Evolutionary conservation across 2,797 vertebrate genomes (phyloP).

Genomic region (Octomys mimax): DNA sequence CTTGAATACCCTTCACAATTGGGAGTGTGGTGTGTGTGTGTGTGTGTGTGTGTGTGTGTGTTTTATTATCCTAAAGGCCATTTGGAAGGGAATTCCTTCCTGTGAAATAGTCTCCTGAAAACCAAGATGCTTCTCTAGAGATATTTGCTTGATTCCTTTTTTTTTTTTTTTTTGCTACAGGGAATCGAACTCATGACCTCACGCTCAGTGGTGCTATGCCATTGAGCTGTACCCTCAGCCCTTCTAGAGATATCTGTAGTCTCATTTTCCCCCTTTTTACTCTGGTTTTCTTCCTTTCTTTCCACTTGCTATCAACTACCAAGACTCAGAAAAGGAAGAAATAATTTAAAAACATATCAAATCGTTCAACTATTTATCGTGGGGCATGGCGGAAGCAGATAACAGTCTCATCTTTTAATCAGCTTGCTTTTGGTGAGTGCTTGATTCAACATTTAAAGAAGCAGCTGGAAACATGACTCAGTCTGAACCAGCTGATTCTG

Average conservation of each 20-base stretch:
- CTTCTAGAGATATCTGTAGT: neutral
- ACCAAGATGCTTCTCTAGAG: neutral
- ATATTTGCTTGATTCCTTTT: too few species aligned
- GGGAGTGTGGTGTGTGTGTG: neutral
- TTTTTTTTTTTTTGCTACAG: too few species aligned
- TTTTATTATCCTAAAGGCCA: neutral
- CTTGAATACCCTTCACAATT: neutral
- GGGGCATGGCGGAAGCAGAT: neutral
- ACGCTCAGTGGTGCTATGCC: too few species aligned
- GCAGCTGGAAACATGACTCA: neutral
- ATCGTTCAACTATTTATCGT: neutral
- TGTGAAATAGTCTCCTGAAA: neutral
- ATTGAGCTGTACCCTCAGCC: neutral
- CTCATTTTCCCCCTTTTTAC: neutral
- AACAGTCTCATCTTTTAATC: neutral
- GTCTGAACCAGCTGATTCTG: neutral
- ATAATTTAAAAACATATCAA: neutral
- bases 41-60: neutral
- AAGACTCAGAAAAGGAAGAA: neutral
- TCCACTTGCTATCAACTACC: neutral
- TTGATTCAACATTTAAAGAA: constrained; percentile 22
- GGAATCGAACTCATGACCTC: neutral
- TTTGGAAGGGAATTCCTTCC: neutral
- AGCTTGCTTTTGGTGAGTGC: neutral
- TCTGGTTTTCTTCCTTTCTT: neutral